These are phyloP conservation scores for Schizaphis graminum DNA, from an alignment of 2,888 invertebrate species.

Conservation along the genomic window DNA sequence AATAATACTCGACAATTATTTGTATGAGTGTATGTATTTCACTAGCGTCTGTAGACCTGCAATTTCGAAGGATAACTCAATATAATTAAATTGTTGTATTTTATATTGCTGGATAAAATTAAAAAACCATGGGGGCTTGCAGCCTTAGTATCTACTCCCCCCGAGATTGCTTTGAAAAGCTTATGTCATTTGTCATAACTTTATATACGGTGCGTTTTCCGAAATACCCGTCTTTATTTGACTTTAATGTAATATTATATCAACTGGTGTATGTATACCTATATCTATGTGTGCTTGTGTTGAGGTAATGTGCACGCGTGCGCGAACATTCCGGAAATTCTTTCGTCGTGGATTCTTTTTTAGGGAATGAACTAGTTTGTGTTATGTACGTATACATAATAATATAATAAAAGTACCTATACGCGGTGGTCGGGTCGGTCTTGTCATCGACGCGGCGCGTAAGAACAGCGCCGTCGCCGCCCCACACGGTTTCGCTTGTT, in stretches of 20 bases:
- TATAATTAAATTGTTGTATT: not conserved
- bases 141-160: not conserved
- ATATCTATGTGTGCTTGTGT: not conserved
- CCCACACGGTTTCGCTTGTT: constrained; percentile 34
- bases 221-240: not conserved
- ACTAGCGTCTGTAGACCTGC: not conserved
- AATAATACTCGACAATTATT: not conserved
- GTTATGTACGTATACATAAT: not conserved
- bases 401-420: not conserved
- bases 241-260: not conserved
- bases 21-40: not conserved
- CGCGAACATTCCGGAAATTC: constrained; percentile 58
- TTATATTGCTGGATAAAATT: not conserved
- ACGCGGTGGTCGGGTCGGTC: constrained; percentile 28
- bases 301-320: not conserved
- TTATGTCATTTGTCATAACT: not conserved
- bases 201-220: not conserved
- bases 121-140: not conserved
- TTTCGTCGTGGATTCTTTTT: constrained; percentile 41
- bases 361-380: constrained; percentile 61
- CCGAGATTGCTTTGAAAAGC: not conserved
- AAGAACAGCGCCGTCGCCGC: constrained; percentile 42
- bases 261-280: not conserved
- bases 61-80: not conserved
- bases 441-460: constrained; percentile 23